These are phyloP conservation scores for Therioaphis trifolii DNA, from an alignment of 2,888 invertebrate genomes.

Conservation along the genomic window DNA sequence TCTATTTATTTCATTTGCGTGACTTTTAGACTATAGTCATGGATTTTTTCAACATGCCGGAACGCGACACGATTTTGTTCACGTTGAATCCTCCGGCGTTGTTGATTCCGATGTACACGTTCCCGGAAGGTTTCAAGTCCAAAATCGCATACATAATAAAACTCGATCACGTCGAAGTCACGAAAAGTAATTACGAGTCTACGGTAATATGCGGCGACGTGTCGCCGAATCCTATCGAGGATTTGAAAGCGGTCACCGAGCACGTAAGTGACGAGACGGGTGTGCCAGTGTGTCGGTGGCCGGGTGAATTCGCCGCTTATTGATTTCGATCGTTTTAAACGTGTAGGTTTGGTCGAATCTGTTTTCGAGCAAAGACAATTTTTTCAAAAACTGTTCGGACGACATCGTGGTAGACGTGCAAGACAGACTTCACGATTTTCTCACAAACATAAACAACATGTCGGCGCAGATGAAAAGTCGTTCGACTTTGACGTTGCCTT, in stretches of 20 bases:
- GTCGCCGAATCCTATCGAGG: slow-evolving; percentile 78
- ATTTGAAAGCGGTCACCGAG: slow-evolving; percentile 77
- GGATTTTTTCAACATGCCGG: slow-evolving; percentile 72
- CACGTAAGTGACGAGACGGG: slow-evolving; percentile 69
- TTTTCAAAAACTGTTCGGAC: neutral
- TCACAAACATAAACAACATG: slow-evolving; percentile 22
- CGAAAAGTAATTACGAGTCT: slow-evolving; percentile 73
- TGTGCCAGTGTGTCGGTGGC: no score
- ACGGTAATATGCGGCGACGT: slow-evolving; percentile 78
- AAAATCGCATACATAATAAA: slow-evolving; percentile 85
- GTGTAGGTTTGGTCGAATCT: neutral
- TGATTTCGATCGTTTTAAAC: neutral
- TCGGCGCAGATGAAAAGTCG: slow-evolving; percentile 26
- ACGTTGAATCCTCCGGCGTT: slow-evolving; percentile 75
- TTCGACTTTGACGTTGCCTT: slow-evolving; percentile 19
- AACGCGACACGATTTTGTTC: slow-evolving; percentile 73
- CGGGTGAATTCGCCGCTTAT: no score
- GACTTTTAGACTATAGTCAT: slow-evolving; percentile 70
- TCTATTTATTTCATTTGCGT: neutral
- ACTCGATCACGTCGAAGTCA: slow-evolving; percentile 74
- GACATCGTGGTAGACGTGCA: neutral
- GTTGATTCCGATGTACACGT: slow-evolving; percentile 76
- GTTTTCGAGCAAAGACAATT: neutral
- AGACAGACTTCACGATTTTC: neutral
- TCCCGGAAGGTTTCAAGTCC: slow-evolving; percentile 74